Evolutionary conservation across 1,140 invertebrate genomes (phyloP), one percentile per base, ranked within the genome.

Genomic region (Pinna nobilis): DNA sequence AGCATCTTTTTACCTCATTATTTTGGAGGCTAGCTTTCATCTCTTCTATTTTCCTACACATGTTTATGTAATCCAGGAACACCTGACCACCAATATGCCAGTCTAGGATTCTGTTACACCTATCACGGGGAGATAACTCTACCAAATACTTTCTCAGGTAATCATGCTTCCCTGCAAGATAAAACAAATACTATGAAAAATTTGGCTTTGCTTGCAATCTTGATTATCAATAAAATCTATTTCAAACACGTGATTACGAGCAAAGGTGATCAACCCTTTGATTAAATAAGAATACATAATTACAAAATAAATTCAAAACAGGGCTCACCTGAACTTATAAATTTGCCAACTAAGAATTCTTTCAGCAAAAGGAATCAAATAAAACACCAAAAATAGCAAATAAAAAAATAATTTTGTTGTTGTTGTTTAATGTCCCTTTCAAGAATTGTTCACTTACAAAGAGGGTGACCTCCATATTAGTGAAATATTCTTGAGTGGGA

Each of bases 31-130:
- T 49, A 37, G 89, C 84, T 68, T 91, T 84, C 3, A 92, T 77
- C 6, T 82, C 76, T 41, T 92, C 86, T 20, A 93, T 87, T 64
- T 90, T 88, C 23, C 83, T 76, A 25, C 91, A 92, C 9, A 94
- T 90, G 33, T 90, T 90, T 61, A 95, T 91, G 73, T 93, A 94
- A 80, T 94, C 93, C 78, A 92, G 89, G 50, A 93, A 91, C 28
- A 95, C 90, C 77, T 92, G 91, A 28, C 94, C 94, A 70, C 92
- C 92, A 80, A 89, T 83, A n/a, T 84, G 66, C 93, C 93, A 93
- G 60, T 91, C 90, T 64, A 88, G 87, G 41, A 93, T 90, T 64
- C 82, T 84, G 51, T 79, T 83, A 71, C 80, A 70, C 53, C 88
- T 87, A 55, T 91, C 90, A 25, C 78, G 70, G 25, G 84, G 80